Base-by-base conservation (phyloP, 2,113 vertebrate genomes). In the Cottus gobio region DNA sequence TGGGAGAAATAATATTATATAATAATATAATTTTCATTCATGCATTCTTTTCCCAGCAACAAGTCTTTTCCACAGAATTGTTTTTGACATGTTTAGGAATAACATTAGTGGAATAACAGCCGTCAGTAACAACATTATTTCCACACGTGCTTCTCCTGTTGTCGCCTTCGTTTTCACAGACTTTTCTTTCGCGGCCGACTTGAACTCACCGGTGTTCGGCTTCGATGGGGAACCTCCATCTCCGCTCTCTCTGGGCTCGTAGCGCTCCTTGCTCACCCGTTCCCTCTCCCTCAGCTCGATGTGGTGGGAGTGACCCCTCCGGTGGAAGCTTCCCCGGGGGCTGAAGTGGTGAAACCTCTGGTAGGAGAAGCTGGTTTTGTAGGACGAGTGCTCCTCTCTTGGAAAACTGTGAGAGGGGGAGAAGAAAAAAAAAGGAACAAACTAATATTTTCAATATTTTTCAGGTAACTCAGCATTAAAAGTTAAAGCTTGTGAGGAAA, bases 311-410 rank as follows among this genome's bases (percentile, higher is more conserved):
- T 73, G 56, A n/a, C 73, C 71, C 18, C 57, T 81, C 18, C 11
- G 60, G 50, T 79, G 36, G 24, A 63, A 16, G 44, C 64, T 36
- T 20, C 26, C 13, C 18, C 34, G 67, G 13, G 50, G 65, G 16
- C 2, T 66, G n/a, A 73, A 70, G 61, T 75, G 65, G n/a, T 83
- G 63, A 28, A 90, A 65, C 74, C 68, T 85, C 6, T 91, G 90
- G 57, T 42, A 42, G 52, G 46, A 20, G 13, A 84, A 90, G 65
- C 81, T 39, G 1, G 85, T 69, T 77, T 88, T 91, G 74, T 88
- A n/a, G 30, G 87, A 84, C 15, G 81, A 60, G 37, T 63, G 79
- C 3, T 93, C 85, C 11, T 90, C 88, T 69, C 82, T 88, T 18
- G 37, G 28, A 77, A 87, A 91, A 34, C 76, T 87, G 71, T 24